Conservation (phyloP, 2,888 invertebrate genomes). For the Hypsopygia costalis region DNA sequence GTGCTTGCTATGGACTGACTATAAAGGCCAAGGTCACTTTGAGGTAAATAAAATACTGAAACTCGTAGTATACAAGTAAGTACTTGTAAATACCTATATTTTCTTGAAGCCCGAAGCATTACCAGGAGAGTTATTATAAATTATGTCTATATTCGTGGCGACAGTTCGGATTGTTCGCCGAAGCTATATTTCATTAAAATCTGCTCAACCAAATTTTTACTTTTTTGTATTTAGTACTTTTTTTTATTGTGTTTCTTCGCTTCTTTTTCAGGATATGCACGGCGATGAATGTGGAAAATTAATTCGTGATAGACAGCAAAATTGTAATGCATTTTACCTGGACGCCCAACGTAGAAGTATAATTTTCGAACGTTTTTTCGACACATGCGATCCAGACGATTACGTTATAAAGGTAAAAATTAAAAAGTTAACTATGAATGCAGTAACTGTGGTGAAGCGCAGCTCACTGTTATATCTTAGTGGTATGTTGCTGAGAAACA, state of each 20-base stretch:
- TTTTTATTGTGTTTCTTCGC: not conserved
- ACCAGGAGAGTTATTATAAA: too few species aligned
- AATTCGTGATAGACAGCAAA: conserved; percentile 85
- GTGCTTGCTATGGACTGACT: conserved; percentile 89
- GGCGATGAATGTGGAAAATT: conserved; percentile 84
- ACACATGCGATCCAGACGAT: conserved; percentile 93
- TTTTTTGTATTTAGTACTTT: not conserved
- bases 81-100: too few species aligned
- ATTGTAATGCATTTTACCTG: conserved; percentile 83
- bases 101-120: too few species aligned
- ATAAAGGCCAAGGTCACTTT: conserved; percentile 78
- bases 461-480: too few species aligned
- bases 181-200: too few species aligned
- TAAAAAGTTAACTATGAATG: too few species aligned
- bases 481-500: too few species aligned
- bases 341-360: conserved; percentile 83
- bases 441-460: too few species aligned
- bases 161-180: too few species aligned
- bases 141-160: too few species aligned
- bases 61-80: too few species aligned
- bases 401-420: conserved; percentile 86
- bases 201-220: too few species aligned
- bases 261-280: conserved; percentile 85
- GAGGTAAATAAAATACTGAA: conserved; percentile 58
- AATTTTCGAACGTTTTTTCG: conserved; percentile 88